Percentiles rank a stretch among this genome's conserved stretches.
phyloP scores from a whole-genome alignment of 2,797 vertebrate genomes.

The Squalus acanthias region DNA sequence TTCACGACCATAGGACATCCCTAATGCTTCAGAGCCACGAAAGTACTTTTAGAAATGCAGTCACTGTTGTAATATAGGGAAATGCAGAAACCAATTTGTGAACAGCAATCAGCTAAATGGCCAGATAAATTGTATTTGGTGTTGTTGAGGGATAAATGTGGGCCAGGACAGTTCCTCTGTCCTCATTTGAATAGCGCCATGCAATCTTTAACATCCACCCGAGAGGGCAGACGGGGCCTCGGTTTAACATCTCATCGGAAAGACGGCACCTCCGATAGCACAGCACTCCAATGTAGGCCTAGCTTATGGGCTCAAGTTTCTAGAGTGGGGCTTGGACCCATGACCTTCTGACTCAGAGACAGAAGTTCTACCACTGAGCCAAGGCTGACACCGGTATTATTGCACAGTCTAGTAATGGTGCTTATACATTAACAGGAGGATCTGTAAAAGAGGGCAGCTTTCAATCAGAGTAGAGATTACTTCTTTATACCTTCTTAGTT shows the following conservation, averaged over 20 bases:
- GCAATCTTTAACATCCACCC: neutral
- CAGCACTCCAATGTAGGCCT: neutral
- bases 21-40: neutral
- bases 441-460: neutral
- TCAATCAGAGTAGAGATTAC: neutral
- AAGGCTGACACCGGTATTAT: neutral
- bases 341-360: neutral
- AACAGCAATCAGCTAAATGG: neutral
- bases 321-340: neutral
- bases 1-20: neutral
- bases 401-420: neutral
- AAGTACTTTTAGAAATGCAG: neutral
- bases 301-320: neutral
- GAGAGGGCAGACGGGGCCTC: neutral
- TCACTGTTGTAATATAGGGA: neutral
- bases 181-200: neutral
- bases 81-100: neutral
- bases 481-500: too few relatives aligned
- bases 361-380: neutral
- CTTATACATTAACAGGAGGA: neutral
- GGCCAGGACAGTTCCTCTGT: neutral
- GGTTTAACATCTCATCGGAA: neutral
- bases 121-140: neutral
- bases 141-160: neutral
- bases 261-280: neutral